Evolutionary conservation across 1,140 invertebrate genomes (phyloP), one percentile per base, ranked within the genome.

Genomic region (Physella acuta): DNA sequence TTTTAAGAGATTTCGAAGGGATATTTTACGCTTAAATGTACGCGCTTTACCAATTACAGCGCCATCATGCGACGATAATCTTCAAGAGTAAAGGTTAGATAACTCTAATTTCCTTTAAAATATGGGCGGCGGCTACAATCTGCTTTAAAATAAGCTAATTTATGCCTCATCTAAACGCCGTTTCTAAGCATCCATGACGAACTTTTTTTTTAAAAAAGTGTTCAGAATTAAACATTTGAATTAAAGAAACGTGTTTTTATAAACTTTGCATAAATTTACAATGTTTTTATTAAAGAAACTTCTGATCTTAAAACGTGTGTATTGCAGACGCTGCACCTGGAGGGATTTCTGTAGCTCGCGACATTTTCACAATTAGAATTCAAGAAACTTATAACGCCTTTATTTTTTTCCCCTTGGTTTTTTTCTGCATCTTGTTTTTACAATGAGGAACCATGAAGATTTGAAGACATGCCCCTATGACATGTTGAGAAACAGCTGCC

Each of bases 401-500:
- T n/a, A n/a, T n/a, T n/a, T n/a, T n/a, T n/a, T n/a, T n/a, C n/a
- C n/a, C n/a, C n/a, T n/a, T n/a, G n/a, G n/a, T n/a, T n/a, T n/a
- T n/a, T n/a, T n/a, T n/a, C n/a, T 44, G 36, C 36, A 24, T 44
- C 39, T 2, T 49, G 34, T 49, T 64, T 52, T 17, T 36, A 64
- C 17, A 30, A 53, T 30, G 39, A 34, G 30, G 37, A 64, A 64
- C 26, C 17, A 31, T 60, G 16, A 60, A 64, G 62, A 49, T 44
- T 52, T 52, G 28, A 64, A 64, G 49, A 52, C 62, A 64, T 49
- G 62, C 62, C 62, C 62, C 62, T 53, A 64, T 64, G 51, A 64
- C 51, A 64, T 44, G 44, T 53, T 64, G 62, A 64, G 62, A 64
- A 64, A 64, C 62, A 64, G 62, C 62, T 64, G 62, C 62, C 49